These are phyloP conservation scores for Strigops habroptila DNA, from an alignment of 2,113 vertebrate species.

Conservation along the genomic window DNA sequence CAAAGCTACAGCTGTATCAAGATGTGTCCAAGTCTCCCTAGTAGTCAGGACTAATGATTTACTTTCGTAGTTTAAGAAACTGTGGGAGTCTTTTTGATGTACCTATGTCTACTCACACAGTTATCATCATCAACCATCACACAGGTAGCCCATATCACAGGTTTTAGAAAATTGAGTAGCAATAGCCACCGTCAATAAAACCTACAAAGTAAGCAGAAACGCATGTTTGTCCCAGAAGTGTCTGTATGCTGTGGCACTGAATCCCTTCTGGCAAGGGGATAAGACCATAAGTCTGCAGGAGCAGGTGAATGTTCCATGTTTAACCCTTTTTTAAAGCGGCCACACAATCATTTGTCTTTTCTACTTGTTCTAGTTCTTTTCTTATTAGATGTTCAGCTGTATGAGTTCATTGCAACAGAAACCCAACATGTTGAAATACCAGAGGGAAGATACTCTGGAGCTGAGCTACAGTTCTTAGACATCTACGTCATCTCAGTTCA, in stretches of 20 bases:
- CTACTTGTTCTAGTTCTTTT: not conserved
- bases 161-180: not conserved
- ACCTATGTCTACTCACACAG: not conserved
- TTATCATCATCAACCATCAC: not conserved
- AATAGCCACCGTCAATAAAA: not conserved
- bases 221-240: not conserved
- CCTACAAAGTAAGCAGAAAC: not conserved
- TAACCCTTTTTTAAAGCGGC: not conserved
- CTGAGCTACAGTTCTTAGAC: not conserved
- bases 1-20: conserved; percentile 14
- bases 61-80: not conserved
- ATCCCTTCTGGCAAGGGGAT: not conserved
- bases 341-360: not conserved
- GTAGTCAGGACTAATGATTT: not conserved
- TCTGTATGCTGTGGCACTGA: not conserved
- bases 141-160: not conserved
- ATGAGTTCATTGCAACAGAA: not conserved
- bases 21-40: not conserved
- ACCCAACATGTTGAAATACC: not conserved
- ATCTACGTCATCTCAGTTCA: not conserved
- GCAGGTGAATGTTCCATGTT: not conserved
- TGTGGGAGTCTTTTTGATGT: not conserved
- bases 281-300: not conserved
- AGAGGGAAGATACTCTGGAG: not conserved
- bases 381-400: not conserved